Conservation (phyloP, 2,888 invertebrate genomes). For the Thera britannica region DNA sequence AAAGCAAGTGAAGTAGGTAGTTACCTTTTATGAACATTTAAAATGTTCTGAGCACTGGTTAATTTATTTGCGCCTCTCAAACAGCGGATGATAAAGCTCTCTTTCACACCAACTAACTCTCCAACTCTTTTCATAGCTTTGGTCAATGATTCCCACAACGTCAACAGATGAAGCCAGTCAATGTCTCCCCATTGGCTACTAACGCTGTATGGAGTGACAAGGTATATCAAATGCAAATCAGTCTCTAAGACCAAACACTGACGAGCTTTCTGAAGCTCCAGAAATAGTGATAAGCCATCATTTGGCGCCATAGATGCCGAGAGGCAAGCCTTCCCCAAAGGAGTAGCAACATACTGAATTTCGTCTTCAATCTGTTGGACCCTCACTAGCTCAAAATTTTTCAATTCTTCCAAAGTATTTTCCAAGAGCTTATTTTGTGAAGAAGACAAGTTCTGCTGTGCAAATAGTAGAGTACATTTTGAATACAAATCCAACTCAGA, state of each 20-base stretch:
- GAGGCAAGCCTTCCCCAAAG: constrained; percentile 96
- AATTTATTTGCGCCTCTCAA: constrained; percentile 87
- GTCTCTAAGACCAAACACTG: constrained; percentile 96
- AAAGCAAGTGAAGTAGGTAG: background rate
- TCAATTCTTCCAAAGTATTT: constrained; percentile 88
- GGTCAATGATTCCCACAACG: constrained; percentile 92
- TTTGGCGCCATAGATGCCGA: constrained; percentile 97
- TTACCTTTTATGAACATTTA: constrained; percentile 88
- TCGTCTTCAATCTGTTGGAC: constrained; percentile 80
- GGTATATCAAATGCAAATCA: constrained; percentile 97
- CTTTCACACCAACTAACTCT: constrained; percentile 94
- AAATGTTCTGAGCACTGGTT: constrained; percentile 80
- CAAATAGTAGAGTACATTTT: constrained; percentile 89
- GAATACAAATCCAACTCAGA: constrained; percentile 91
- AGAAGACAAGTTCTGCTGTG: constrained; percentile 55
- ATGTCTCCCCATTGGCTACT: constrained; percentile 91
- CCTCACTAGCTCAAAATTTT: constrained; percentile 93
- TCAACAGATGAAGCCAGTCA: constrained; percentile 92
- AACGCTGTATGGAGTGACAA: constrained; percentile 97
- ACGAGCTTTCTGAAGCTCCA: constrained; percentile 95
- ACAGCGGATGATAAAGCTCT: constrained; percentile 92
- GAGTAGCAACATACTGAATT: constrained; percentile 89
- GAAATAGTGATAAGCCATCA: constrained; percentile 94
- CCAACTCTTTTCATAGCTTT: constrained; percentile 94
- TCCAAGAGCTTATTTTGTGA: constrained; percentile 63